Evolutionary conservation across 2,888 invertebrate genomes (phyloP), one percentile per base, ranked within the genome.

Genomic region (Athalia circularis): DNA sequence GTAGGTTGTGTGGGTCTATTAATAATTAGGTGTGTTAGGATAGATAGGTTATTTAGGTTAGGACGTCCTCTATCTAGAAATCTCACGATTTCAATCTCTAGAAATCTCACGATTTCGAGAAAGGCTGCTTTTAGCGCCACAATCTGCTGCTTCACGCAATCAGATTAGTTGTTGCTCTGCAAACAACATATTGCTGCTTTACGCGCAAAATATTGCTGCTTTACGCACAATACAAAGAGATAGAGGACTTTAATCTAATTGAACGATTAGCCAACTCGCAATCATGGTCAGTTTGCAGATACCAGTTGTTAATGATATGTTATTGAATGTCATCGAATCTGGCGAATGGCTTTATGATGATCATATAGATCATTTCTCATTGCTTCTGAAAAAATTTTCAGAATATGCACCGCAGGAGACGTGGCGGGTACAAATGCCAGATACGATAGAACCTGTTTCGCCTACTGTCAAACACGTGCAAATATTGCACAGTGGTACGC

Each of bases 391-490:
- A 52, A 11, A n/a, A 29, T 77, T n/a, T 15, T 70, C 80, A 5
- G 52, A 78, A 70, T 80, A 61, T 47, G 50, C 8, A 11, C 72
- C 68, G 47, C 54, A 57, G 13, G 79, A 79, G 29, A 77, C 76
- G 52, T 72, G 64, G 65, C 8, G 59, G 29, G 57, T 65, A 48
- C 48, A 77, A 67, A 9, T 62, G n/a, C 80, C 78, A 45, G n/a
- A 77, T 9, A 61, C 47, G 13, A 81, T 81, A 13, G 13, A 74
- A 48, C 65, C 79, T 13, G 80, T 80, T 6, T 54, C 54, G 15
- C 68, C 43, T 43, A 79, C 57, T 64, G 8, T 76, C 48, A 50
- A 77, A 67, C 80, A 82, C 54, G 75, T 81, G 61, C 82, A 82
- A 67, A 79, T 82, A 15, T 77, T 81, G 75, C 72, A 79, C 47